Percentiles rank a stretch among this genome's conserved stretches.
phyloP scores from a whole-genome alignment of 1,140 invertebrate species.

The Portunus trituberculatus region DNA sequence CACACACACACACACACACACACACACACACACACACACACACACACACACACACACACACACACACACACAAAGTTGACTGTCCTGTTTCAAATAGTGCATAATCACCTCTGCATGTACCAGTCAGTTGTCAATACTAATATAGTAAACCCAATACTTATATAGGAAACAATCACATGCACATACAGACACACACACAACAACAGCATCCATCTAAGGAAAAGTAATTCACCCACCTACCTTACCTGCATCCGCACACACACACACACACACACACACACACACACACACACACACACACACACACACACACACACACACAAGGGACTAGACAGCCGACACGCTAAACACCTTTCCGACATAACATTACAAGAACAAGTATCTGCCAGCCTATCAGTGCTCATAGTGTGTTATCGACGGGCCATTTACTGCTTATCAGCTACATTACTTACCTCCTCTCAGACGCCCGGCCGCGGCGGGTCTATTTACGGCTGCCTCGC shows the following conservation, averaged over 20 bases:
- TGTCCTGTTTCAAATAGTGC: too few relatives aligned
- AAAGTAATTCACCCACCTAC: neutral
- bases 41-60: slow-evolving; percentile 58
- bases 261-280: slow-evolving; percentile 44
- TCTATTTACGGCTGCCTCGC: too few relatives aligned
- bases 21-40: slow-evolving; percentile 61
- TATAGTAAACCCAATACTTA: too few relatives aligned
- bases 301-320: slow-evolving; percentile 61
- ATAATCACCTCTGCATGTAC: too few relatives aligned
- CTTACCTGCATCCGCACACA: neutral
- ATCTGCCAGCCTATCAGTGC: neutral
- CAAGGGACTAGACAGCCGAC: neutral
- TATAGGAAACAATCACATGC: too few relatives aligned
- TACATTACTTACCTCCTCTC: slow-evolving; percentile 14
- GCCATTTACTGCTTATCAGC: slow-evolving; percentile 1
- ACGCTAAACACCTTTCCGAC: slow-evolving; percentile 10
- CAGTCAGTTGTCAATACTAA: too few relatives aligned
- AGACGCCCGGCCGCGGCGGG: too few relatives aligned
- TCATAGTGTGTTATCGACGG: neutral
- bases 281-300: slow-evolving; percentile 63
- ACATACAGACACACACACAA: too few relatives aligned
- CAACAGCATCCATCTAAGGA: too few relatives aligned
- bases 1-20: slow-evolving; percentile 63
- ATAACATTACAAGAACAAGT: slow-evolving; percentile 28
- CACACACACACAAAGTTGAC: slow-evolving; percentile 40